These are phyloP conservation scores for Xanthia icteritia DNA, from an alignment of 2,888 invertebrate genomes.

Conservation along the genomic window DNA sequence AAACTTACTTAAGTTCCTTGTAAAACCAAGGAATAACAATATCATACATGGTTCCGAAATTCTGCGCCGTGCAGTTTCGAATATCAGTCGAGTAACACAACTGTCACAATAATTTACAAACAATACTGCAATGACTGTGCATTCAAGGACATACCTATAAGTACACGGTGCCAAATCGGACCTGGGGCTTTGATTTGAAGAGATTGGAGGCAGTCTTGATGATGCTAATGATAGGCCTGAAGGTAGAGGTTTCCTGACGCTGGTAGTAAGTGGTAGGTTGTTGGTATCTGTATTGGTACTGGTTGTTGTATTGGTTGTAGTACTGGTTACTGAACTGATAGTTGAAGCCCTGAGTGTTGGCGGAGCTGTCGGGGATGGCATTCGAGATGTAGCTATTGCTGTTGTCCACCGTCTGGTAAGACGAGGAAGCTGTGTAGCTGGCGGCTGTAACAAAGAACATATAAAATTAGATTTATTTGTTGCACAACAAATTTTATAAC, in stretches of 20 bases:
- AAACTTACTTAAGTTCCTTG: constrained; percentile 83
- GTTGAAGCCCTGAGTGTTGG: constrained; percentile 82
- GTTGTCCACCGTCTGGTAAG: constrained; percentile 84
- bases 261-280: constrained; percentile 79
- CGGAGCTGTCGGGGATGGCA: constrained; percentile 89
- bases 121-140: constrained; percentile 81
- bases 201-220: constrained; percentile 86
- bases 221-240: constrained; percentile 86
- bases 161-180: constrained; percentile 86
- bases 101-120: constrained; percentile 86
- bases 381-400: constrained; percentile 89
- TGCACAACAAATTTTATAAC: not conserved
- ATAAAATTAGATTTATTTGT: constrained; percentile 54
- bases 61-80: constrained; percentile 80
- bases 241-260: constrained; percentile 81
- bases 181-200: constrained; percentile 85
- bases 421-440: constrained; percentile 83
- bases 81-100: constrained; percentile 89
- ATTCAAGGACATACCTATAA: constrained; percentile 73
- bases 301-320: constrained; percentile 85
- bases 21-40: constrained; percentile 90
- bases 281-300: constrained; percentile 75
- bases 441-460: constrained; percentile 80
- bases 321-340: constrained; percentile 82
- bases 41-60: constrained; percentile 86